Base-by-base conservation (phyloP, 2,113 vertebrate genomes). In the Antechinus flavipes region DNA sequence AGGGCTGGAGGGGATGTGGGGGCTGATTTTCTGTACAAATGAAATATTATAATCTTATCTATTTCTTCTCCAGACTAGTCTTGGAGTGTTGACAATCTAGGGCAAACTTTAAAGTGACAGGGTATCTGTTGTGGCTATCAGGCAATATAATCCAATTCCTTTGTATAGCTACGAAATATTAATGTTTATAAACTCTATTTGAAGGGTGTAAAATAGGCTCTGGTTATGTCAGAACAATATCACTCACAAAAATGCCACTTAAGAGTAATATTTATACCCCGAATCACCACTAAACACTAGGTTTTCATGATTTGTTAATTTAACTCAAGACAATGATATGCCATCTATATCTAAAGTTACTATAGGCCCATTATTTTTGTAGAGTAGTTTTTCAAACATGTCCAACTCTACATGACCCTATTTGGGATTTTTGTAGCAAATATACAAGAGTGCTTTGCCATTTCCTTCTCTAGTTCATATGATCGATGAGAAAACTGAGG, bases 1-100 rank as follows among this genome's bases (percentile, higher is more conserved):
- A 3, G 61, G 30, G 27, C 9, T 35, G 9, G 30, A 6, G 8
- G 9, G 10, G 2, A 26, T 0, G 6, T 4, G 12, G 4, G 50
- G 50, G 2, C 49, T 49, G 50, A 22, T 30, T 89, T 54, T 54
- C 61, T 58, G 53, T 0, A 90, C 23, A 22, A 95, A 55, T 92
- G 50, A 94, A 90, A 89, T 93, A 55, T 92, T 52, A 91, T 95
- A 93, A 26, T 58, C 4, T 96, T 30, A n/a, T 2, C 9, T 90
- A 91, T 95, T 91, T 93, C 47, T 4, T 47, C 47, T 47, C 23
- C 56, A 91, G 68, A n/a, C 68, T 76, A 42, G 1, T 22, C n/a
- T 42, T 76, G 35, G 35, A n/a, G 35, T n/a, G 35, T 30, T n/a
- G 25, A n/a, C 16, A n/a, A 10, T 76, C 12, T n/a, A 5, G 12